Conservation (phyloP, 2,888 invertebrate genomes). For the Heliconius charithonia region DNA sequence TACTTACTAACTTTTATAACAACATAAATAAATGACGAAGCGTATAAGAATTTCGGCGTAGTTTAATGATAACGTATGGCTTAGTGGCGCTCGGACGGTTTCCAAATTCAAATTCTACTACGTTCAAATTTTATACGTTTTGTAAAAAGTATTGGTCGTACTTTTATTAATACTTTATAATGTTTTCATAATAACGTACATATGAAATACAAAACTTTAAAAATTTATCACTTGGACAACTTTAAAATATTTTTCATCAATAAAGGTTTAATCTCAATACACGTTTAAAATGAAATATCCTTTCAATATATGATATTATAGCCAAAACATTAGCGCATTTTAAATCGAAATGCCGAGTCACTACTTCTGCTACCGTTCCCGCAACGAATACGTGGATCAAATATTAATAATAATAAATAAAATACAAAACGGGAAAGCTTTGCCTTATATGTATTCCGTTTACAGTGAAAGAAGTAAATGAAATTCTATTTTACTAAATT, state of each 20-base stretch:
- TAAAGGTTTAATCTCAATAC: not conserved
- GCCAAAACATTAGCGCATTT: constrained; percentile 4
- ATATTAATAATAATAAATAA: constrained; percentile 19
- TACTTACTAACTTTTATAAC: too few species aligned
- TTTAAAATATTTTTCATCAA: not conserved
- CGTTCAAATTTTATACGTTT: too few species aligned
- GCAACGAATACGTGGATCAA: constrained; percentile 21
- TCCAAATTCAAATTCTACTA: too few species aligned
- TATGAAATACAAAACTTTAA: not conserved
- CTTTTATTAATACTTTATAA: too few species aligned
- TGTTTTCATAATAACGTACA: too few species aligned
- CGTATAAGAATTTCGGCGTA: too few species aligned
- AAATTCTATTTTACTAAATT: constrained; percentile 39
- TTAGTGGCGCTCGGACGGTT: too few species aligned
- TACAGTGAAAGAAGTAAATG: constrained; percentile 25
- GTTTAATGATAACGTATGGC: too few species aligned
- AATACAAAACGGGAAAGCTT: constrained; percentile 9
- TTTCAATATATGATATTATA: constrained; percentile 2
- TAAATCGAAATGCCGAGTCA: constrained; percentile 16
- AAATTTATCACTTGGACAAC: not conserved
- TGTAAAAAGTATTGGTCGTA: too few species aligned
- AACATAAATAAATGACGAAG: too few species aligned
- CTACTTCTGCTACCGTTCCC: constrained; percentile 5
- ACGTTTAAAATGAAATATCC: not conserved
- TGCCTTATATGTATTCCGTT: not conserved